phyloP scores from a whole-genome alignment of 2,797 vertebrate genomes.

The Myotis daubentonii region DNA sequence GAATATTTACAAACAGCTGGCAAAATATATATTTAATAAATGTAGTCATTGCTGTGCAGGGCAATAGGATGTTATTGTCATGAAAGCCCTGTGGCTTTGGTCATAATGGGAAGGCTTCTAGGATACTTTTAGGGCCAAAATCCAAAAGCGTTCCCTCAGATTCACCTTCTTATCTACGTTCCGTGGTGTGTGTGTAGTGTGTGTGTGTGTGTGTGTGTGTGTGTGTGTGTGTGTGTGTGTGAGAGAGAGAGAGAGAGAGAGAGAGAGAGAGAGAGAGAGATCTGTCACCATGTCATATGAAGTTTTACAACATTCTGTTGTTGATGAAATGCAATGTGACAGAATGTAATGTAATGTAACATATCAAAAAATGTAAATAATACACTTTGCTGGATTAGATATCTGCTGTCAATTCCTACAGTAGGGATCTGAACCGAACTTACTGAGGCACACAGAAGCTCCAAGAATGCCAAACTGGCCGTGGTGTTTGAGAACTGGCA shows the following conservation, averaged over 20 bases:
- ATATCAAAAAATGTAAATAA: conserved; percentile 90
- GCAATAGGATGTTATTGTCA: conserved; percentile 2
- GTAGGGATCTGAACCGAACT: conserved; percentile 83
- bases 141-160: not conserved
- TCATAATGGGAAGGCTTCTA: not conserved
- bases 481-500: conserved; percentile 81
- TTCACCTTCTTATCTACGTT: conserved; percentile 62
- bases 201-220: not conserved
- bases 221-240: conserved; percentile 27
- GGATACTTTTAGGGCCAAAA: not conserved
- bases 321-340: conserved; percentile 85
- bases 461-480: conserved; percentile 80
- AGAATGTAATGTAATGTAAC: conserved; percentile 87
- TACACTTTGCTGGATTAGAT: conserved; percentile 87
- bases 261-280: conserved; percentile 20
- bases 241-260: not conserved
- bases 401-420: conserved; percentile 87
- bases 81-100: not conserved
- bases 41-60: not conserved
- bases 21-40: conserved; percentile 47
- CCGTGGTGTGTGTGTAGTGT: conserved; percentile 45
- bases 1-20: conserved; percentile 76
- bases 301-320: conserved; percentile 83
- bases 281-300: conserved; percentile 84
- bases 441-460: conserved; percentile 85